These are phyloP conservation scores for Nemurella pictetii DNA, from an alignment of 2,888 invertebrate genomes.

Conservation along the genomic window DNA sequence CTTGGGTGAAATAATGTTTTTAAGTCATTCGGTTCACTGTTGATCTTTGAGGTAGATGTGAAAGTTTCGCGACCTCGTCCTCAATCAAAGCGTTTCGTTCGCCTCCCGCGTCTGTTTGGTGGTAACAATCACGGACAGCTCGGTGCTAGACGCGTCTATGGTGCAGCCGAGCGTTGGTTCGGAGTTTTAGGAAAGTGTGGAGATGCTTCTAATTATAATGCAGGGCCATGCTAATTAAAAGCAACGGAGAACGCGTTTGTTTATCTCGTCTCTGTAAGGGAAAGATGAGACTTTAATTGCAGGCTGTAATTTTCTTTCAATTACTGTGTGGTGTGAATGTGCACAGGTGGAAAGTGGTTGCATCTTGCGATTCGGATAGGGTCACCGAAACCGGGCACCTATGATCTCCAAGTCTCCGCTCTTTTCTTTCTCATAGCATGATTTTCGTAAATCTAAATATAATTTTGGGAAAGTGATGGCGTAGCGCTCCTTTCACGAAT, in stretches of 20 bases:
- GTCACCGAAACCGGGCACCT: not conserved
- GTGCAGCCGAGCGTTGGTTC: not conserved
- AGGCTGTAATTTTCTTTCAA: not conserved
- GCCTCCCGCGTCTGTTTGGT: not conserved
- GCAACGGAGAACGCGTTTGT: not conserved
- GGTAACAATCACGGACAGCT: not conserved
- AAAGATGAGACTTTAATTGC: not conserved
- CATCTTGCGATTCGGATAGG: not conserved
- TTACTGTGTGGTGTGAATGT: not conserved
- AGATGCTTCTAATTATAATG: not conserved
- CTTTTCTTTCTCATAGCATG: not conserved
- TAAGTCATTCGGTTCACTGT: not conserved
- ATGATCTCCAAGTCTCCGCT: not conserved
- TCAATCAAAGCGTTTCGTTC: not conserved
- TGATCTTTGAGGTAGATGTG: constrained; percentile 6
- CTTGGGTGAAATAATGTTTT: not conserved
- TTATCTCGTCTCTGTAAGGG: not conserved
- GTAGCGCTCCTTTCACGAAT: not conserved
- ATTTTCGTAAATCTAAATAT: not conserved
- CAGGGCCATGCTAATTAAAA: not conserved
- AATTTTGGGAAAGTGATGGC: not conserved
- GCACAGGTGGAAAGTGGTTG: not conserved
- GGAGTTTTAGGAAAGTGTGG: not conserved
- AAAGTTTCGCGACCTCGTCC: constrained; percentile 12
- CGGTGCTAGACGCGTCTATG: not conserved